Base-by-base conservation (phyloP, 2,888 invertebrate species). In the Furcula furcula region DNA sequence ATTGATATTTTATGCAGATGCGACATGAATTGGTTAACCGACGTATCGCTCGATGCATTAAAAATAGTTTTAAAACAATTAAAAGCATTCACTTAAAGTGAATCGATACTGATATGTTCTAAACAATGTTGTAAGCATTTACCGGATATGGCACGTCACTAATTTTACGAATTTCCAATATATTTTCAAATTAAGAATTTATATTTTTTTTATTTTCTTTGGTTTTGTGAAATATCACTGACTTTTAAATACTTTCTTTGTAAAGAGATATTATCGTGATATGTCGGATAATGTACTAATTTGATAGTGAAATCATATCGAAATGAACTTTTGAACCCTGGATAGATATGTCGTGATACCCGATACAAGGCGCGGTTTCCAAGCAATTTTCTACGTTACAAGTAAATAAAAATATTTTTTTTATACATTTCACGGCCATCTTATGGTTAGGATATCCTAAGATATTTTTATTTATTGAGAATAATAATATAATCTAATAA, bases 211-310 rank as follows among this genome's bases (percentile, higher is more conserved):
- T 61, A 67, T 51, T 65, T 70, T 88, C 86, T 87, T 88, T 88
- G 88, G 88, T 71, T 84, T 83, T 84, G 80, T 80, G 85, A 82
- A 74, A 76, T 87, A 87, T 88, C 87, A 88, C 87, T 76, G 77
- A 68, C 74, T 83, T 58, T 72, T 72, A 65, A 79, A 76, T 82
- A 79, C 75, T 77, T 81, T 76, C 45, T 66, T 65, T 62, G 55
- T 54, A 63, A 60, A 67, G 63, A 76, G 65, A 76, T 71, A 67
- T 74, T 71, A 56, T 62, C 73, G 81, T 85, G 87, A 87, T 88
- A 87, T 87, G 87, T 87, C 53, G 73, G 65, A 60, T 53, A 60
- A 39, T 40, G 42, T 52, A 41, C 40, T 46, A 35, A 34, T 61
- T 49, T 60, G 56, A 56, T n/a, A n/a, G n/a, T n/a, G n/a, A n/a